Evolutionary conservation across 2,888 invertebrate genomes (phyloP).

Genomic region (Aphrophora alni): DNA sequence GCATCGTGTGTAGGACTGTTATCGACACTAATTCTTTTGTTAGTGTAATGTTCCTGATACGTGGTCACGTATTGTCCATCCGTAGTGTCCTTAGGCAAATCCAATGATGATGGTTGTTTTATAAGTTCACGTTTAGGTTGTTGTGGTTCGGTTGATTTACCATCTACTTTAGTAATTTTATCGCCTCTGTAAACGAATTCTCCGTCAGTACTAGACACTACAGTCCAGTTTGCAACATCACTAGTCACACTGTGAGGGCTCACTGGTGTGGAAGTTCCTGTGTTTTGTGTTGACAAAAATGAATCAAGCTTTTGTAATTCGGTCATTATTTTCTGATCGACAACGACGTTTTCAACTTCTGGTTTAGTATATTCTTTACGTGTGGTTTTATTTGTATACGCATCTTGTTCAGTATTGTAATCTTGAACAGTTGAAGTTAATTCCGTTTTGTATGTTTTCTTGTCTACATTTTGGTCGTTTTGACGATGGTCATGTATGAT

Average conservation of each 20-base stretch:
- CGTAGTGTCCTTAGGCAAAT: conserved; percentile 47
- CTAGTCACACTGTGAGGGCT: conserved; percentile 48
- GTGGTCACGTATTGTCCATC: conserved; percentile 64
- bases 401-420: conserved; percentile 16
- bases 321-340: conserved; percentile 67
- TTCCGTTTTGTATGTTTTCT: conserved; percentile 20
- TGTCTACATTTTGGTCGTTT: conserved; percentile 12
- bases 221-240: conserved; percentile 49
- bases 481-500: conserved; percentile 6
- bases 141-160: neutral
- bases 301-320: conserved; percentile 66
- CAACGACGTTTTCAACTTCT: conserved; percentile 27
- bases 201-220: conserved; percentile 48
- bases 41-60: conserved; percentile 65
- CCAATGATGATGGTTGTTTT: conserved; percentile 43
- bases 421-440: conserved; percentile 23
- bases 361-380: neutral
- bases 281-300: conserved; percentile 58
- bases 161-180: neutral
- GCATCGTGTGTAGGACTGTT: conserved; percentile 77
- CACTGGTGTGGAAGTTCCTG: conserved; percentile 59
- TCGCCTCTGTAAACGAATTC: conserved; percentile 49
- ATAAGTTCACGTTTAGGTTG: conserved; percentile 43
- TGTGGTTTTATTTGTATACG: neutral
- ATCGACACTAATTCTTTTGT: conserved; percentile 66